Conservation (phyloP, 2,113 vertebrate species). For the Leptosomus discolor region DNA sequence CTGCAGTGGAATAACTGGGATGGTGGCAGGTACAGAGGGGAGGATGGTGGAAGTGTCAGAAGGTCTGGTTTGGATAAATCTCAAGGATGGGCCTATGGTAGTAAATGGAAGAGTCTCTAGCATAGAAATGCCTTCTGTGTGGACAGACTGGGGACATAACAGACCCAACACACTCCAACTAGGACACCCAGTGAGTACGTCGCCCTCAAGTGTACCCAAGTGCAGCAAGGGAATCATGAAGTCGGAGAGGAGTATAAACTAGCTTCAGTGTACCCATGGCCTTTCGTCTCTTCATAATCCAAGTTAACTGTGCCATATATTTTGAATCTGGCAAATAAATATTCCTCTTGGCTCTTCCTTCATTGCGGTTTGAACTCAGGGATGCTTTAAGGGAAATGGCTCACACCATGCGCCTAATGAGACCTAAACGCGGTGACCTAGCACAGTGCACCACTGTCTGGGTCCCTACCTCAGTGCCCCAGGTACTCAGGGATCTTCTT, state of each 20-base stretch:
- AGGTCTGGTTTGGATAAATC: not conserved
- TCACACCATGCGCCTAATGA: not conserved
- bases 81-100: not conserved
- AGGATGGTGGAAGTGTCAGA: not conserved
- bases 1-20: not conserved
- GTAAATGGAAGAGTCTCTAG: not conserved
- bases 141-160: not conserved
- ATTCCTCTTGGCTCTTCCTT: not conserved
- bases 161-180: not conserved
- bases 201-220: not conserved
- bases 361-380: not conserved
- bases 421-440: not conserved
- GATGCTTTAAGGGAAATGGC: not conserved
- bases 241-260: not conserved
- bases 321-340: not conserved
- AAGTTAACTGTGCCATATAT: not conserved
- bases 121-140: not conserved
- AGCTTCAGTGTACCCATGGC: not conserved
- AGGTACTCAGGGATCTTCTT: not conserved
- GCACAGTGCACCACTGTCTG: not conserved
- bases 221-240: not conserved
- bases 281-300: not conserved
- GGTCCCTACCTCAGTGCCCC: not conserved
- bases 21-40: not conserved
- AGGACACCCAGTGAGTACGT: fast-evolving